Evolutionary conservation across 2,113 vertebrate species (phyloP).

Genomic region (Cyanoliseus patagonus): DNA sequence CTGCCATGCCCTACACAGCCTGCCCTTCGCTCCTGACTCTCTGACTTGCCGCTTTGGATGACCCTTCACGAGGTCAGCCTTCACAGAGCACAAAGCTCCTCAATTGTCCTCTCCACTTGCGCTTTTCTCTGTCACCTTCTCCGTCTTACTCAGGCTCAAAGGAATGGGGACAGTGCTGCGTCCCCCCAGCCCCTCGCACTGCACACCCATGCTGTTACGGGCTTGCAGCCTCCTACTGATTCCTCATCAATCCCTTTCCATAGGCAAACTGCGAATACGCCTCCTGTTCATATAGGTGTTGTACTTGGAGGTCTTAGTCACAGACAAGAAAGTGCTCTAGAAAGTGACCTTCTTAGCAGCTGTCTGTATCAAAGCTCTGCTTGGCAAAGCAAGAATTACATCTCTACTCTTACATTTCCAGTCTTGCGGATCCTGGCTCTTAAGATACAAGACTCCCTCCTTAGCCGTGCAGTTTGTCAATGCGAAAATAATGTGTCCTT

Average conservation of each 20-base stretch:
- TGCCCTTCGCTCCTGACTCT: neutral
- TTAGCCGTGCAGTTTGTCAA: neutral
- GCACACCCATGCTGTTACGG: neutral
- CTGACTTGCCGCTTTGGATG: neutral
- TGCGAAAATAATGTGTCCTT: neutral
- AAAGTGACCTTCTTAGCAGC: neutral
- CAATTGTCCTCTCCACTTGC: neutral
- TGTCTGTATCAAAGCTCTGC: neutral
- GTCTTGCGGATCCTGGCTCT: neutral
- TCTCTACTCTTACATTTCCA: neutral
- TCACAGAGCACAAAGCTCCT: neutral
- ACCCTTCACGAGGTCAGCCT: neutral
- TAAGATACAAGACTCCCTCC: neutral
- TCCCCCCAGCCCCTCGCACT: neutral
- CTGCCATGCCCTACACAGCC: accelerated
- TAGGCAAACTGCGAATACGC: neutral
- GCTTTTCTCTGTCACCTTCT: neutral
- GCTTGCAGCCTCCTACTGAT: neutral
- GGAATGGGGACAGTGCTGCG: neutral
- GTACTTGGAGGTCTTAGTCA: neutral
- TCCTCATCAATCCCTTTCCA: neutral
- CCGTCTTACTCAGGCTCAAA: neutral
- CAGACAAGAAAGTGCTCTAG: neutral
- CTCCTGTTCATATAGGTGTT: neutral
- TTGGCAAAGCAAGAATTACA: neutral